Conservation (phyloP, 2,888 invertebrate genomes). For the Lutraria lutraria region DNA sequence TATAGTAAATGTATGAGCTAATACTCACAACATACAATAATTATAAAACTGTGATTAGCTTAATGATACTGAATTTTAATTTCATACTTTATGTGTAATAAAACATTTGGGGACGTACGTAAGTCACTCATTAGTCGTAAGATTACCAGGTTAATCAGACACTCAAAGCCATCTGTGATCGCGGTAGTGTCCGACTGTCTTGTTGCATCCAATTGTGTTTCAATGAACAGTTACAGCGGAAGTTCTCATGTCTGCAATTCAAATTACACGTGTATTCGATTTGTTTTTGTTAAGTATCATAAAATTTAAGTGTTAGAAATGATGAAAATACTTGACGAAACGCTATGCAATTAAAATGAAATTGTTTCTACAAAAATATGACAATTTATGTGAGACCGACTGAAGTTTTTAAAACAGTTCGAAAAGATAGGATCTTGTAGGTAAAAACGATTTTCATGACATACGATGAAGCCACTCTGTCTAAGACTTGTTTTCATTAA, state of each 20-base stretch:
- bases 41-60: too few relatives aligned
- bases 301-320: too few relatives aligned
- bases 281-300: neutral
- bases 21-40: too few relatives aligned
- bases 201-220: neutral
- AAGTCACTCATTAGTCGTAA: too few relatives aligned
- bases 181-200: neutral
- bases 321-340: neutral
- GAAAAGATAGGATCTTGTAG: constrained; percentile 31
- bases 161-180: too few relatives aligned
- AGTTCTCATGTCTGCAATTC: neutral
- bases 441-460: constrained; percentile 52
- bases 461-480: constrained; percentile 43
- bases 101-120: too few relatives aligned
- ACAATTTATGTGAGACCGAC: constrained; percentile 30
- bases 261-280: neutral
- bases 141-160: too few relatives aligned
- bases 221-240: neutral
- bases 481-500: constrained; percentile 47
- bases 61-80: too few relatives aligned
- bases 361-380: neutral
- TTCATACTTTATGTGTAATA: too few relatives aligned
- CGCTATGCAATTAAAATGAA: neutral
- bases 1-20: too few relatives aligned
- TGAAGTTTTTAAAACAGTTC: constrained; percentile 23